Evolutionary conservation across 2,113 vertebrate species (phyloP).

Genomic region (Ceyx margarethae): DNA sequence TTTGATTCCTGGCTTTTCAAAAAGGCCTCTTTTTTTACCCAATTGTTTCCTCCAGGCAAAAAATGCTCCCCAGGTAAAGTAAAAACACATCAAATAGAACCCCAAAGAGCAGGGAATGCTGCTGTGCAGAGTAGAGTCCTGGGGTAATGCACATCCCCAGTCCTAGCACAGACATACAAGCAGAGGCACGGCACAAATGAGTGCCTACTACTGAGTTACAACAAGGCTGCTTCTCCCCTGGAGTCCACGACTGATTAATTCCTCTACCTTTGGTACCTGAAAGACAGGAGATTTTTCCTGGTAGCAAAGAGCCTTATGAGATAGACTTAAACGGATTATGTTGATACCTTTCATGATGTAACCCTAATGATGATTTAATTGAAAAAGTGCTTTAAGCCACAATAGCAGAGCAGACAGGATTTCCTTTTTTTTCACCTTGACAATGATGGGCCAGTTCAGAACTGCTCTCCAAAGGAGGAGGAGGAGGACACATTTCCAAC

Average conservation of each 20-base stretch:
- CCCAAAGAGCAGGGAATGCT: background rate
- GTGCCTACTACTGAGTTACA: constrained; percentile 44
- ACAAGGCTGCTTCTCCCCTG: constrained; percentile 48
- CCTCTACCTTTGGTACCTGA: constrained; percentile 53
- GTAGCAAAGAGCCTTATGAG: constrained; percentile 56
- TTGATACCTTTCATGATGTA: constrained; percentile 67
- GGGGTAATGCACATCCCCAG: constrained; percentile 43
- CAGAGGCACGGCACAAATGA: background rate
- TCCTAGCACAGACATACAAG: background rate
- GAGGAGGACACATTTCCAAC: constrained; percentile 32
- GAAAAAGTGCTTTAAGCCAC: constrained; percentile 64
- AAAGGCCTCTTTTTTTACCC: background rate
- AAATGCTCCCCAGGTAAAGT: constrained; percentile 33
- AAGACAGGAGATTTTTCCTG: constrained; percentile 64
- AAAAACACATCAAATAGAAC: constrained; percentile 39
- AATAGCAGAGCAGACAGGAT: constrained; percentile 43
- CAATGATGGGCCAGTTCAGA: constrained; percentile 51
- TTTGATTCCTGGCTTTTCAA: constrained; percentile 42
- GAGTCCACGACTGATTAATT: constrained; percentile 62
- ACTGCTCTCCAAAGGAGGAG: constrained; percentile 27
- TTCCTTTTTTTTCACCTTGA: constrained; percentile 55
- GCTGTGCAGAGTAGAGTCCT: background rate
- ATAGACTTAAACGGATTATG: constrained; percentile 61
- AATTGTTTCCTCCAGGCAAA: constrained; percentile 34
- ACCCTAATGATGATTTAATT: constrained; percentile 69